phyloP scores from a whole-genome alignment of 2,888 invertebrate genomes.

The Isotomurus palustris region DNA sequence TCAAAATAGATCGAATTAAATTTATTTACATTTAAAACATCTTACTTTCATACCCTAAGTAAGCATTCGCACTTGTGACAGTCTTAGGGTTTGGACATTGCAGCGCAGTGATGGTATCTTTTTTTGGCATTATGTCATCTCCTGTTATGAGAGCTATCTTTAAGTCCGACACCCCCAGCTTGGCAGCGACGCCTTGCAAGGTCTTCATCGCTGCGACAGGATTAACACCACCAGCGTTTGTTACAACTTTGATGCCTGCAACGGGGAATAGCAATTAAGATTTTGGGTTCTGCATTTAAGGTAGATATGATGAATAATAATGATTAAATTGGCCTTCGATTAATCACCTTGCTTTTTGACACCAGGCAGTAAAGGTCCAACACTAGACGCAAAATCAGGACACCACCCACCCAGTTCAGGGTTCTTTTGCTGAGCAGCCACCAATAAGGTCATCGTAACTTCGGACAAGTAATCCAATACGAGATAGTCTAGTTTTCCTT shows the following conservation, averaged over 20 bases:
- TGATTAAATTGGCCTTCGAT: not conserved
- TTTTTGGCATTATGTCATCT: conserved; percentile 51
- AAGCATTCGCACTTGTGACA: conserved; percentile 51
- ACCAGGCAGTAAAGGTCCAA: conserved; percentile 51
- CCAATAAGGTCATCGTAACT: conserved; percentile 55
- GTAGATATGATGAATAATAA: too few relatives aligned
- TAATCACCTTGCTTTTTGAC: conserved; percentile 52
- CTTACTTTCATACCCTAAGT: conserved; percentile 50
- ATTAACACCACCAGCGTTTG: conserved; percentile 56
- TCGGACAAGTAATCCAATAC: conserved; percentile 56
- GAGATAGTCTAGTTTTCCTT: conserved; percentile 52
- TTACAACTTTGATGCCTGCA: conserved; percentile 52
- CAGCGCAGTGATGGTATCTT: conserved; percentile 17
- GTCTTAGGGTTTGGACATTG: conserved; percentile 39
- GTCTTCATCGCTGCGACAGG: conserved; percentile 52
- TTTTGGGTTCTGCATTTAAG: not conserved
- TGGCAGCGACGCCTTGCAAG: conserved; percentile 48
- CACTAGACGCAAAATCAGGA: conserved; percentile 53
- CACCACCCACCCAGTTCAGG: conserved; percentile 51
- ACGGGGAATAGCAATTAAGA: not conserved
- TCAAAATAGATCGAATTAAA: not conserved
- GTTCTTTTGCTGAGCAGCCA: conserved; percentile 51
- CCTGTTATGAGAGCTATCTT: conserved; percentile 53
- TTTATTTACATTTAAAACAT: too few relatives aligned
- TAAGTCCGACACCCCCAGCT: conserved; percentile 49